Percentiles rank a stretch among this genome's conserved stretches.
These are phyloP conservation scores for Muraenolepis orangiensis DNA, from an alignment of 2,797 vertebrate genomes.

Conservation along the genomic window DNA sequence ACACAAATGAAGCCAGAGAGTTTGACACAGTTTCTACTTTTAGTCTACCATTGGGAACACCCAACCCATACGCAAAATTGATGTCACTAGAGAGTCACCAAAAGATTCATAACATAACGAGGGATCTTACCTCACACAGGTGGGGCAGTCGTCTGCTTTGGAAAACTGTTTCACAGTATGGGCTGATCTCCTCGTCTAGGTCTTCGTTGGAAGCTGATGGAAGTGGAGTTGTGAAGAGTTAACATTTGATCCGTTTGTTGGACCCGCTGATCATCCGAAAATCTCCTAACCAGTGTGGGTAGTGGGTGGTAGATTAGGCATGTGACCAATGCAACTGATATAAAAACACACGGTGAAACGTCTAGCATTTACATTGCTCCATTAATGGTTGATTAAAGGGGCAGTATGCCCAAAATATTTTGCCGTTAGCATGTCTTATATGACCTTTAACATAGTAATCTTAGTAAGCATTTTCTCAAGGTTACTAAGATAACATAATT, in stretches of 20 bases:
- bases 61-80: no score
- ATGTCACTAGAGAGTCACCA: no score
- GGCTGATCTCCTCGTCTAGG: conserved; percentile 78
- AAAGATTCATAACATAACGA: neutral
- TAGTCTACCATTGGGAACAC: no score
- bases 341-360: neutral
- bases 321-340: neutral
- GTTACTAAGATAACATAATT: no score
- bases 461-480: no score
- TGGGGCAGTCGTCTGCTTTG: conserved; percentile 54
- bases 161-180: conserved; percentile 88
- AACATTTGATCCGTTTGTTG: neutral
- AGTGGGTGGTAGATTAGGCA: neutral
- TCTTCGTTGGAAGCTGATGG: conserved; percentile 58
- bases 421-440: no score
- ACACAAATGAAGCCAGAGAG: no score
- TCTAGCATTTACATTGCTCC: neutral
- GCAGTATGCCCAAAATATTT: neutral
- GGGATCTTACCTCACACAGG: conserved; percentile 59
- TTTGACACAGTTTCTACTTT: no score
- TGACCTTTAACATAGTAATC: no score
- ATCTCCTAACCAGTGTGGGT: neutral
- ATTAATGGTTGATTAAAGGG: neutral
- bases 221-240: neutral
- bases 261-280: neutral